A percentile compares a stretch with the other conserved stretches of the same genome.
Evolutionary conservation across 2,113 vertebrate species (phyloP).

Genomic region (Cryptomyrus ogoouensis): DNA sequence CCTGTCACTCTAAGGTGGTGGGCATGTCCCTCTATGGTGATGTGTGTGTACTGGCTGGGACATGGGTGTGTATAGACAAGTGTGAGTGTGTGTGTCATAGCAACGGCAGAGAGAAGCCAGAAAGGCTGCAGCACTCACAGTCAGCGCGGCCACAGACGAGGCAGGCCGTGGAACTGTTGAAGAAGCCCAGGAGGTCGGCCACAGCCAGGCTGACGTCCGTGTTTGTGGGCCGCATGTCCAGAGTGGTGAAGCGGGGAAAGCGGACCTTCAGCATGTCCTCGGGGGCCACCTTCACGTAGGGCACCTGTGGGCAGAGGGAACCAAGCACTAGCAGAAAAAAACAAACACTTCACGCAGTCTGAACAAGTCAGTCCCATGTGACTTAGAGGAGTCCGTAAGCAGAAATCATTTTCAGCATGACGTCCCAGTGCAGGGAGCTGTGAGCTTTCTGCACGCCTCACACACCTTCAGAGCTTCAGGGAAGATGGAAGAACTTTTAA

Average conservation of each 20-base stretch:
- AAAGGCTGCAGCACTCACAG: constrained; percentile 67
- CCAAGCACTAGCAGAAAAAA: constrained; percentile 1
- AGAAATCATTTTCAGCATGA: neutral
- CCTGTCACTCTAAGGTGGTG: neutral
- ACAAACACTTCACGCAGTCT: neutral
- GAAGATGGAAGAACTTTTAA: neutral
- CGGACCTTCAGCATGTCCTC: constrained; percentile 94
- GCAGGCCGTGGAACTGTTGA: constrained; percentile 91
- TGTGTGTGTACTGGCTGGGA: neutral
- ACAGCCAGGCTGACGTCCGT: constrained; percentile 91
- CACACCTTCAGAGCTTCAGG: neutral
- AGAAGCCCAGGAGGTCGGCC: constrained; percentile 89
- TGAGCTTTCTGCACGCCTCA: neutral
- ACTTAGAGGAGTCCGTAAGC: neutral
- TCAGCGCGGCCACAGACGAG: constrained; percentile 97
- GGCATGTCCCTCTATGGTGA: neutral
- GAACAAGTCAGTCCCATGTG: neutral
- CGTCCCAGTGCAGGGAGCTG: neutral
- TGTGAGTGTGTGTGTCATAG: constrained; percentile 3
- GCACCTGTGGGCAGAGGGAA: constrained; percentile 66
- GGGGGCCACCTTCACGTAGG: constrained; percentile 93
- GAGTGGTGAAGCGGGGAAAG: constrained; percentile 89
- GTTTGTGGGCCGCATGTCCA: constrained; percentile 95
- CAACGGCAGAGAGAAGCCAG: neutral
- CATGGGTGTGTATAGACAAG: neutral